phyloP scores from a whole-genome alignment of 2,888 invertebrate genomes.

The Lysandra bellargus region DNA sequence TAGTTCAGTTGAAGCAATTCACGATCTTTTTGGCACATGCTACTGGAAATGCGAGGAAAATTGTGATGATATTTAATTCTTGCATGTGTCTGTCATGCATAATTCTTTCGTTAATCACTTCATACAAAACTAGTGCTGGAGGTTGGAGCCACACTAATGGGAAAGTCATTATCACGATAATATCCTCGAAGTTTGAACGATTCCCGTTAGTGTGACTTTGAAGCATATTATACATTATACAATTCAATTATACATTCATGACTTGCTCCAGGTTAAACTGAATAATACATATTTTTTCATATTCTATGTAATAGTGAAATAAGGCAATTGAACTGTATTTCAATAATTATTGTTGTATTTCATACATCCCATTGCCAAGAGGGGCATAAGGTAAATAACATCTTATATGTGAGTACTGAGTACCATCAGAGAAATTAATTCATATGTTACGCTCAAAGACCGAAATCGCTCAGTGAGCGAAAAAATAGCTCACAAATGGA shows the following conservation, averaged over 20 bases:
- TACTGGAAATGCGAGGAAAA: neutral
- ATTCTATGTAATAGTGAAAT: too few relatives aligned
- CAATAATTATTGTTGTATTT: neutral
- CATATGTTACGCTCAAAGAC: too few relatives aligned
- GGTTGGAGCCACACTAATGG: neutral
- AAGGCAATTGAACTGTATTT: too few relatives aligned
- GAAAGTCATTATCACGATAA: neutral
- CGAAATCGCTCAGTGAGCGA: too few relatives aligned
- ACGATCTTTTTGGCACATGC: neutral
- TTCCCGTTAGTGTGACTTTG: neutral
- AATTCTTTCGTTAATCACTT: slow-evolving; percentile 6
- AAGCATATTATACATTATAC: neutral
- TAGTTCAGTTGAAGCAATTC: neutral
- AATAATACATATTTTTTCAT: neutral
- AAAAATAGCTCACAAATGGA: too few relatives aligned
- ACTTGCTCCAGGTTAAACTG: neutral
- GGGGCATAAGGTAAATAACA: neutral
- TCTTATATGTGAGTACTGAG: neutral
- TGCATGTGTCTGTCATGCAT: neutral
- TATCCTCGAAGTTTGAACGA: neutral
- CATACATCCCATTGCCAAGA: neutral
- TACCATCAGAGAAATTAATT: too few relatives aligned
- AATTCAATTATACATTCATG: neutral
- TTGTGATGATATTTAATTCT: neutral
- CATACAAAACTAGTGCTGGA: neutral